phyloP scores from a whole-genome alignment of 1,140 invertebrate species.

The Maniola jurtina region DNA sequence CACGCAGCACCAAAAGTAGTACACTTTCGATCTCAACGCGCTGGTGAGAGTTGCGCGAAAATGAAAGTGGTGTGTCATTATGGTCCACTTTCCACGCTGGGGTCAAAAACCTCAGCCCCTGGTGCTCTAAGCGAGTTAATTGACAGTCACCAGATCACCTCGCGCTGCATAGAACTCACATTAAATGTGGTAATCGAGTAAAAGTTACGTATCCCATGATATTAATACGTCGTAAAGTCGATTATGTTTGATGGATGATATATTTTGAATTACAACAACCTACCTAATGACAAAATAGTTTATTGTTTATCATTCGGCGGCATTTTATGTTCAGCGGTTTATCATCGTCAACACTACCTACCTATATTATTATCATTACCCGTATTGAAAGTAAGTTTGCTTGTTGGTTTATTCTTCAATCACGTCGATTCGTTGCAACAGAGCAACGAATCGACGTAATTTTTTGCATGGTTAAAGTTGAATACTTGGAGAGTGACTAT shows the following conservation, averaged over 20 bases:
- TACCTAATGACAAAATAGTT: too few relatives aligned
- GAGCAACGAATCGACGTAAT: too few relatives aligned
- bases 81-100: conserved; percentile 72
- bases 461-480: too few relatives aligned
- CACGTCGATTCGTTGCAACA: too few relatives aligned
- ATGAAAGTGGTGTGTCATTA: conserved; percentile 76
- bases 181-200: conserved; percentile 22
- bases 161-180: conserved; percentile 3
- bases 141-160: conserved; percentile 31
- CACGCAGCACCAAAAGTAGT: conserved; percentile 72
- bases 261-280: neutral
- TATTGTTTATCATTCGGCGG: too few relatives aligned
- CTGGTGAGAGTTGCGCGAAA: conserved; percentile 76
- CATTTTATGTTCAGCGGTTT: too few relatives aligned
- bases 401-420: too few relatives aligned
- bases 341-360: too few relatives aligned
- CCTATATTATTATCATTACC: too few relatives aligned
- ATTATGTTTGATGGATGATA: conserved; percentile 1
- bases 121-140: conserved; percentile 35
- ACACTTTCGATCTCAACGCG: conserved; percentile 76
- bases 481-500: too few relatives aligned
- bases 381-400: too few relatives aligned
- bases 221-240: neutral
- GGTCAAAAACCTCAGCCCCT: conserved; percentile 60
- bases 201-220: conserved; percentile 6